Base-by-base conservation (phyloP, 2,797 vertebrate species). In the Pteronotus mesoamericanus region DNA sequence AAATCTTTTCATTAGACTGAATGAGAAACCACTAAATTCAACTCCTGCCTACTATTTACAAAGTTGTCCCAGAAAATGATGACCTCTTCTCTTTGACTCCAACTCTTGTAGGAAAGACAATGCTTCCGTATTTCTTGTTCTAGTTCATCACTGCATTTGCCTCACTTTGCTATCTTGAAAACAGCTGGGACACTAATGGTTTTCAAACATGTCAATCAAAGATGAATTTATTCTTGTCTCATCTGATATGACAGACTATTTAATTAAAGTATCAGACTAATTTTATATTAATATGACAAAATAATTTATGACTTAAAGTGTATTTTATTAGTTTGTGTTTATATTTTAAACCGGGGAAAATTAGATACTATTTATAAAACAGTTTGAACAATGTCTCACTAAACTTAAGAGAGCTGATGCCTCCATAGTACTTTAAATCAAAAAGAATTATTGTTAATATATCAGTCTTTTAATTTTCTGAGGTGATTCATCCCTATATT, bases 281-380 rank as follows among this genome's bases (percentile, higher is more conserved):
- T 55, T 94, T 96, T 87, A 59, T 16, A 88, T 64, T 87, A 55
- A 55, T 87, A 83, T 94, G 64, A 86, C 68, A 91, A 86, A 87
- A 29, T 61, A 91, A 91, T 46, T 69, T 42, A 71, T 94, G 24
- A 91, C 15, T 61, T 34, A 29, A 77, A 21, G 21, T 53, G 32
- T n/a, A 48, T 66, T 69, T 78, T 18, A 12, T 29, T 24, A n/a
- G 74, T 34, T 21, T 29, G 42, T 86, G 46, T 72, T 55, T 64
- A 29, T 93, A 79, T 55, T 89, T 66, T 66, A 34, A 89, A 46
- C 10, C 79, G 3, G 29, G 74, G n/a, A 69, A 93, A 51, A 22
- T 69, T 37, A 84, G 32, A 39, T 46, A 78, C n/a, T 90, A 74
- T 80, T 80, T 86, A 74, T n/a, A 89, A 72, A 72, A 79, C n/a